Base-by-base conservation (phyloP, 2,797 vertebrate species). In the Parambassis ranga region DNA sequence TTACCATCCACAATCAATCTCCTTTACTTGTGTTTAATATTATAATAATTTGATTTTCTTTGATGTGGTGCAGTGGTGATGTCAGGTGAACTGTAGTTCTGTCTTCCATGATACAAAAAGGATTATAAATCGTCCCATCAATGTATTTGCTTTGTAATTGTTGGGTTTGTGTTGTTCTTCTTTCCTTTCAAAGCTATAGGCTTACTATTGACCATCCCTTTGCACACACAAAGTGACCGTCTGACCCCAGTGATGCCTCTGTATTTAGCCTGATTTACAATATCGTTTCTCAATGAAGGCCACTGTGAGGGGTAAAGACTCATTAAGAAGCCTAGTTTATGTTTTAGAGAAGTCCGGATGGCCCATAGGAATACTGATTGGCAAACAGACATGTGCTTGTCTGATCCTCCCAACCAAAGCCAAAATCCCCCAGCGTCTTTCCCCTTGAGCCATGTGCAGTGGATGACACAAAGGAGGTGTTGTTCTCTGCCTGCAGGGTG, bases 251-350 rank as follows among this genome's bases (percentile, higher is more conserved):
- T 43, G 28, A 51, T 58, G 68, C 66, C 79, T 84, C 76, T 59
- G 81, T 87, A 84, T 90, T 82, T 85, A 77, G 38, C 70, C 79
- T 90, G 91, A 93, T 92, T 93, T 92, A 92, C 78, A 85, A 86
- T 83, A 85, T 89, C 59, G 53, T 77, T 80, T 62, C 28, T 75
- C 79, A 75, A 82, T 89, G 88, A 88, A 88, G 81, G 75, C 62
- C 80, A 60, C 30, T 20, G 68, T 65, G 80, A 83, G 78, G 84
- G 83, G 83, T 85, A 85, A 87, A 75, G 87, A 91, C 90, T 90
- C 88, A 92, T 92, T 91, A 88, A 85, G 59, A 71, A 69, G 61
- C 46, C 31, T 67, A 47, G 85, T 90, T 90, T 85, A 88, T 87
- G 84, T 92, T 89, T 86, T 66, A 65, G 75, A 78, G 72, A 87